Base-by-base conservation (phyloP, 2,797 vertebrate genomes). In the Darevskia mixta region DNA sequence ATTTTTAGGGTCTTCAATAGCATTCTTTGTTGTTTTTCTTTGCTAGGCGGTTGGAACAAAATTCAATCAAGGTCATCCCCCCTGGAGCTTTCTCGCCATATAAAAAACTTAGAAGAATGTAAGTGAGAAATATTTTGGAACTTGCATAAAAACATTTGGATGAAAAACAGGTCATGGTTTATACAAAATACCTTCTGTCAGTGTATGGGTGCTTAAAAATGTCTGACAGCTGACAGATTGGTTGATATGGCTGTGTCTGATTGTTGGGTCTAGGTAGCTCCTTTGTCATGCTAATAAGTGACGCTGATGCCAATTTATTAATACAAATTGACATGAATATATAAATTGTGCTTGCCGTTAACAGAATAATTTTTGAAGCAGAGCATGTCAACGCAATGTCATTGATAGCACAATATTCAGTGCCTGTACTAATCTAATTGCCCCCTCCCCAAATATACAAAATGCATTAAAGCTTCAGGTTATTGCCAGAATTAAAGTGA, bases 91-190 rank as follows among this genome's bases (percentile, higher is more conserved):
- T 99, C 96, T 98, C 98, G 82, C 98, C 98, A 1, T 99, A 99
- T 94, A 99, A 99, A 97, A 99, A 99, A 85, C 98, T 99, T 92
- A 97, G 98, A 95, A 98, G 99, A 97, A 99, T 99, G 99, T 99
- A 96, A 92, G 99, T 98, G 96, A 86, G 32, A 18, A 92, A 38
- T 90, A 71, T 90, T 89, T 86, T 89, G 13, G 8, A 88, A 87
- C 86, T 67, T 80, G 61, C 1, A 32, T 85, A 17, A 79, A 72
- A 72, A 49, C 80, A 86, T 92, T 91, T 61, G 41, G 3, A 23
- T 32, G 49, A 79, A 90, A 93, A 91, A 1, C 7, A 77, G 71
- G 78, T 88, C 77, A 88, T 64, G 75, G 72, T 81, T 84, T 49
- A 27, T 89, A 49, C 10, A 67, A 55, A 82, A 78, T 81, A 93